These are phyloP conservation scores for Drosophila sechellia DNA, from an alignment of 1,140 invertebrate species.

Conservation along the genomic window DNA sequence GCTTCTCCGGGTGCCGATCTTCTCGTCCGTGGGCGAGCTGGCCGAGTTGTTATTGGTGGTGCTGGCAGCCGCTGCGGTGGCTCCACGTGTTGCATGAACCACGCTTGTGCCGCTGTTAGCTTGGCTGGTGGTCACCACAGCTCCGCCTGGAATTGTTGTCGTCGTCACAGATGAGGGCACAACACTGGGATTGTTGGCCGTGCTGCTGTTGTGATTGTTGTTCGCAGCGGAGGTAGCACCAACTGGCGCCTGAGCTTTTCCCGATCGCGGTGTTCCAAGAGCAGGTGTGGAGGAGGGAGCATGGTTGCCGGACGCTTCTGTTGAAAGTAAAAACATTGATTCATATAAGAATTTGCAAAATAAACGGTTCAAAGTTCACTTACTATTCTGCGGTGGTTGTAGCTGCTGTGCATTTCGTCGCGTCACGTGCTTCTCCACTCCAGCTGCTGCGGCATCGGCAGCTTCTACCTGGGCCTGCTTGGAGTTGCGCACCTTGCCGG, in stretches of 20 bases:
- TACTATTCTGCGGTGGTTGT: constrained; percentile 56
- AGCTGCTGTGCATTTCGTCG: constrained; percentile 67
- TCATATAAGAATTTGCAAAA: not conserved
- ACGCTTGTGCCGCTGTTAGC: constrained; percentile 40
- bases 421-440: constrained; percentile 70
- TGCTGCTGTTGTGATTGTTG: constrained; percentile 44
- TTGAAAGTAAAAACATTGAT: not conserved
- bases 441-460: constrained; percentile 38
- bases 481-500: constrained; percentile 88
- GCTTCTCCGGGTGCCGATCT: constrained; percentile 78
- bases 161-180: constrained; percentile 17
- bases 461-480: constrained; percentile 64
- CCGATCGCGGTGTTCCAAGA: constrained; percentile 18
- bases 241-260: constrained; percentile 45
- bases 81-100: constrained; percentile 71
- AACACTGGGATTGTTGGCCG: constrained; percentile 25
- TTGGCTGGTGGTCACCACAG: constrained; percentile 24
- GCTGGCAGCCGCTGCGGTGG: constrained; percentile 62
- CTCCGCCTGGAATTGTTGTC: constrained; percentile 33
- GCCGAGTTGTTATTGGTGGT: constrained; percentile 52
- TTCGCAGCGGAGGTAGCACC: constrained; percentile 6
- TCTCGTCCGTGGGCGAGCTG: constrained; percentile 77
- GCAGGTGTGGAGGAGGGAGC: constrained; percentile 20
- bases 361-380: constrained; percentile 33
- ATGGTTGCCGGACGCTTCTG: constrained; percentile 51